A percentile compares a stretch with the other conserved stretches of the same genome.
Conservation (phyloP, 2,888 invertebrate genomes). For the Orchesella flavescens region DNA sequence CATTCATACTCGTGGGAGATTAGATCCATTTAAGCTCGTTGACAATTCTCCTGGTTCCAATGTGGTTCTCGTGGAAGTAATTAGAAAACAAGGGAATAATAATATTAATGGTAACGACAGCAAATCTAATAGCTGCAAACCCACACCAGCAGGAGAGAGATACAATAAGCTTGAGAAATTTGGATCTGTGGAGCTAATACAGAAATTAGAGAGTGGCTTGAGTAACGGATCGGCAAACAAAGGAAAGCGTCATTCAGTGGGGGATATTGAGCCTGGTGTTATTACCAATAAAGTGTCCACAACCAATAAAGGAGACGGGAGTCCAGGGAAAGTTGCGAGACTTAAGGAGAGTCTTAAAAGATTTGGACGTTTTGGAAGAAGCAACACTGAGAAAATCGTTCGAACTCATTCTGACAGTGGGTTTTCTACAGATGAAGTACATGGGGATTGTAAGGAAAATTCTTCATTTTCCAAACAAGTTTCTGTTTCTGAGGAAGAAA, state of each 20-base stretch:
- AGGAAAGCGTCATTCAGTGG: constrained; percentile 54
- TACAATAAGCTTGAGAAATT: constrained; percentile 54
- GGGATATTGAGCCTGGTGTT: constrained; percentile 24
- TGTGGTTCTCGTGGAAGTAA: constrained; percentile 70
- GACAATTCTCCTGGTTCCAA: constrained; percentile 42
- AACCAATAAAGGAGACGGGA: constrained; percentile 57
- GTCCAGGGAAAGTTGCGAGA: constrained; percentile 66
- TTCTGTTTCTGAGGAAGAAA: constrained; percentile 15
- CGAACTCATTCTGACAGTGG: constrained; percentile 54
- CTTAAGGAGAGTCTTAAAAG: constrained; percentile 64
- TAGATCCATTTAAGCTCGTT: constrained; percentile 44
- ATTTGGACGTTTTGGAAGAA: constrained; percentile 66
- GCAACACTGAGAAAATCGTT: constrained; percentile 64
- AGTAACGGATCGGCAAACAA: constrained; percentile 13
- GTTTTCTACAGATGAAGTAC: constrained; percentile 44
- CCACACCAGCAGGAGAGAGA: constrained; percentile 23
- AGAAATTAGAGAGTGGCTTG: constrained; percentile 29
- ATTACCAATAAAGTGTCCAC: constrained; percentile 30
- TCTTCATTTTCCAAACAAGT: not conserved
- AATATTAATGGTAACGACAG: not conserved
- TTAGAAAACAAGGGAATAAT: constrained; percentile 64
- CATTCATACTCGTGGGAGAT: constrained; percentile 48
- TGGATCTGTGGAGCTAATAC: constrained; percentile 52
- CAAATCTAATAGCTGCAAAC: constrained; percentile 12
- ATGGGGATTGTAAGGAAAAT: constrained; percentile 29